phyloP scores from a whole-genome alignment of 2,888 invertebrate genomes.

The Poecilobothrus nobilitatus region DNA sequence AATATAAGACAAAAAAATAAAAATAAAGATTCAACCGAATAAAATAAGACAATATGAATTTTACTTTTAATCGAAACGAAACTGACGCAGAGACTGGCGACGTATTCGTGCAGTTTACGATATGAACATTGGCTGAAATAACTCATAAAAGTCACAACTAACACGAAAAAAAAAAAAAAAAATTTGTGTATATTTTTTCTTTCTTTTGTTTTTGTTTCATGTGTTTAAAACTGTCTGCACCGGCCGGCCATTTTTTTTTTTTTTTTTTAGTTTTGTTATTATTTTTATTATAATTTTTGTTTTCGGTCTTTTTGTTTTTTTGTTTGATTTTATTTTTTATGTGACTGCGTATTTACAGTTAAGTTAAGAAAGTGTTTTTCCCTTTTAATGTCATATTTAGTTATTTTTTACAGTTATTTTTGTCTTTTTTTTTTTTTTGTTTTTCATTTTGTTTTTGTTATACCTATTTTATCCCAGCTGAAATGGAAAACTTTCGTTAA shows the following conservation, averaged over 20 bases:
- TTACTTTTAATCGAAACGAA: not conserved
- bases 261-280: not conserved
- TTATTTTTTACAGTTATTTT: not conserved
- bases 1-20: too few relatives aligned
- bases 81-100: not conserved
- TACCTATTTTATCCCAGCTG: not conserved
- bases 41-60: not conserved
- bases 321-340: too few relatives aligned
- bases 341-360: conserved; percentile 1
- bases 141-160: not conserved
- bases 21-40: too few relatives aligned
- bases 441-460: not conserved
- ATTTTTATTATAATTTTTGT: not conserved
- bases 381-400: not conserved
- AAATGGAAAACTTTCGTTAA: conserved; percentile 1
- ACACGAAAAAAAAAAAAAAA: not conserved
- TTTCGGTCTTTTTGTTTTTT: not conserved
- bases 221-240: not conserved
- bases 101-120: not conserved
- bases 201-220: not conserved
- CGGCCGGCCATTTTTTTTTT: conserved; percentile 1
- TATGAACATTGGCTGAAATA: not conserved
- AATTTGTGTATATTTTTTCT: not conserved
- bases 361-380: not conserved
- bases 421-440: not conserved